Conservation (phyloP, 2,113 vertebrate species). For the Rhinoptilus africanus region DNA sequence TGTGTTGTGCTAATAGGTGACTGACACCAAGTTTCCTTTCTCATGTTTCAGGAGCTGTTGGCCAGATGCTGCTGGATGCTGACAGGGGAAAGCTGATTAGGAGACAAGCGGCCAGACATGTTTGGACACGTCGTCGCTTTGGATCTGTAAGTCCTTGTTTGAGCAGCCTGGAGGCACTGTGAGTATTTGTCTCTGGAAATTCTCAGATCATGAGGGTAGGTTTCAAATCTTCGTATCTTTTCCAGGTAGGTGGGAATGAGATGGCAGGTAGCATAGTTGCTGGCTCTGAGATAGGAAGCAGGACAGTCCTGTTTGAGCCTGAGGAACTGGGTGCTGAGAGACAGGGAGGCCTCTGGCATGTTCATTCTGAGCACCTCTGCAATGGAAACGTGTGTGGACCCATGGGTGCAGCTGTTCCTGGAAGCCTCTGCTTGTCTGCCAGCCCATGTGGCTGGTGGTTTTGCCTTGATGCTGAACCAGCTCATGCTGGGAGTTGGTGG, state of each 20-base stretch:
- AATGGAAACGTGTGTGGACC: background rate
- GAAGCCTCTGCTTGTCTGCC: background rate
- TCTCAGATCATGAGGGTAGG: background rate
- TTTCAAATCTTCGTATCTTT: background rate
- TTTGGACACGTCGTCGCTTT: constrained; percentile 60
- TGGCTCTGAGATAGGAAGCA: background rate
- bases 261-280: background rate
- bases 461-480: background rate
- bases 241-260: background rate
- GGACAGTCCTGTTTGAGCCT: background rate
- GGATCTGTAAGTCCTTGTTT: constrained; percentile 40
- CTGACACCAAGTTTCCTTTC: constrained; percentile 69
- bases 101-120: constrained; percentile 37
- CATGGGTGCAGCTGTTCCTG: background rate
- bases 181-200: constrained; percentile 20
- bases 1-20: constrained; percentile 29
- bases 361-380: background rate
- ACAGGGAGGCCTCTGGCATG: background rate
- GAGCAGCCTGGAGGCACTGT: constrained; percentile 1
- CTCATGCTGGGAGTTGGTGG: background rate
- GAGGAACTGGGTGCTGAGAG: background rate
- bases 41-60: constrained; percentile 74
- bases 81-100: constrained; percentile 47
- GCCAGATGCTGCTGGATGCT: constrained; percentile 65
- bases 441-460: background rate